phyloP scores from a whole-genome alignment of 2,797 vertebrate species.

The Micrastur ruficollis region DNA sequence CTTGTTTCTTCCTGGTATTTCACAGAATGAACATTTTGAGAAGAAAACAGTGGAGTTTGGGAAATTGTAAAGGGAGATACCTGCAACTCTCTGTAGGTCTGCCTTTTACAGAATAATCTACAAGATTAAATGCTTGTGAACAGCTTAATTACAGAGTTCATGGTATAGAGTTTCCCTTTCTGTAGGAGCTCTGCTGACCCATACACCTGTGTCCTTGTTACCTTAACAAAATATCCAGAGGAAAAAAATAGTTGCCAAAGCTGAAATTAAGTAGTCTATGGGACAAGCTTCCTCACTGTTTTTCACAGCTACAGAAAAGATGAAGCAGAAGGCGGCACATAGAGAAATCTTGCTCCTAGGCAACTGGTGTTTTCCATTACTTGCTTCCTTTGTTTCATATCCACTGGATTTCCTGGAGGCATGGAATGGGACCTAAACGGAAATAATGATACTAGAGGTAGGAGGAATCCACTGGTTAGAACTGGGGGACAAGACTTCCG shows the following conservation, averaged over 20 bases:
- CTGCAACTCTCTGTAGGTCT: background rate
- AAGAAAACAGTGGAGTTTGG: background rate
- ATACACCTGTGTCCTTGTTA: background rate
- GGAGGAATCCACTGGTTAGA: background rate
- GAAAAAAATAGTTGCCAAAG: background rate
- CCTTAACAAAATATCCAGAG: background rate
- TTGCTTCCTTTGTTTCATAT: conserved; percentile 4
- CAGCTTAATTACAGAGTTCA: background rate
- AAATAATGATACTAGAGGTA: background rate
- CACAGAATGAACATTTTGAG: background rate
- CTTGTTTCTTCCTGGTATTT: background rate
- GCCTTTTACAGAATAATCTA: background rate
- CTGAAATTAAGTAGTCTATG: background rate
- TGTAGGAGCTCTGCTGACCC: background rate
- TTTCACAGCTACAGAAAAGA: background rate
- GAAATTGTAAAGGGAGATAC: background rate
- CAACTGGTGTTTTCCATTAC: background rate
- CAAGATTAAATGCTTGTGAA: background rate
- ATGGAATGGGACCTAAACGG: background rate
- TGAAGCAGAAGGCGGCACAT: background rate
- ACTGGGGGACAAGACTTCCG: background rate
- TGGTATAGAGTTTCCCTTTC: background rate
- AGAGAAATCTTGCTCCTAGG: background rate
- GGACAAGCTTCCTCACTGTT: background rate
- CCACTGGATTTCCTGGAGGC: background rate